Percentiles rank a stretch among this genome's conserved stretches.
phyloP scores from a whole-genome alignment of 92 coral and sea anemone species.

The Zoanthus gigantus region DNA sequence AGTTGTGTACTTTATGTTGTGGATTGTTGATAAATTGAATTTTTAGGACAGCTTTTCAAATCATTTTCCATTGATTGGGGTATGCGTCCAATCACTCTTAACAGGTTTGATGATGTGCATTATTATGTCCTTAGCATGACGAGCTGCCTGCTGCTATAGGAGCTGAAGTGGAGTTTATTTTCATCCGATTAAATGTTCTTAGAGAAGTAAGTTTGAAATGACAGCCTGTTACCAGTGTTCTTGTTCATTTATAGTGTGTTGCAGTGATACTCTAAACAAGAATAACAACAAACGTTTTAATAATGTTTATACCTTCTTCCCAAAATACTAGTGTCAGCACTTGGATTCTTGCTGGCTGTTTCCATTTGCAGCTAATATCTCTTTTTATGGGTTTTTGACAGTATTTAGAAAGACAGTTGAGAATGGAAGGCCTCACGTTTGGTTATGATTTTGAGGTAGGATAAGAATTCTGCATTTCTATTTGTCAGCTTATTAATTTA shows the following conservation, averaged over 20 bases:
- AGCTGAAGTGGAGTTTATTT: conserved; percentile 95
- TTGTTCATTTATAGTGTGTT: not conserved
- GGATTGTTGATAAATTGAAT: too few species aligned
- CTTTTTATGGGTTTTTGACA: conserved; percentile 1
- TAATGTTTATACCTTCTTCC: not conserved
- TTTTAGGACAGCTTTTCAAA: not conserved
- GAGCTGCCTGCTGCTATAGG: conserved; percentile 83
- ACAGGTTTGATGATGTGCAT: conserved; percentile 20
- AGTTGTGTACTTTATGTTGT: too few species aligned
- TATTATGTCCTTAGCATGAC: conserved; percentile 73
- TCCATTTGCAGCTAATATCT: too few species aligned
- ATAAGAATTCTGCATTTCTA: not conserved
- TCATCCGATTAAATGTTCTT: conserved; percentile 91
- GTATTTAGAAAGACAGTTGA: conserved; percentile 95
- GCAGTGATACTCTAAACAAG: too few species aligned
- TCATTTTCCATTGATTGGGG: not conserved
- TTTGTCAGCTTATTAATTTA: not conserved
- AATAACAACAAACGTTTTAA: too few species aligned
- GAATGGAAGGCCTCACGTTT: conserved; percentile 95
- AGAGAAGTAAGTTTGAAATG: conserved; percentile 81
- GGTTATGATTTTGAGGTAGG: conserved; percentile 95
- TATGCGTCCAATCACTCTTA: not conserved
- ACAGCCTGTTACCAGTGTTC: not conserved
- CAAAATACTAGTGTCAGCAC: not conserved
- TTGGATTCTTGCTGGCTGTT: not conserved